phyloP scores from a whole-genome alignment of 2,888 invertebrate species.

The Dugesia japonica region DNA sequence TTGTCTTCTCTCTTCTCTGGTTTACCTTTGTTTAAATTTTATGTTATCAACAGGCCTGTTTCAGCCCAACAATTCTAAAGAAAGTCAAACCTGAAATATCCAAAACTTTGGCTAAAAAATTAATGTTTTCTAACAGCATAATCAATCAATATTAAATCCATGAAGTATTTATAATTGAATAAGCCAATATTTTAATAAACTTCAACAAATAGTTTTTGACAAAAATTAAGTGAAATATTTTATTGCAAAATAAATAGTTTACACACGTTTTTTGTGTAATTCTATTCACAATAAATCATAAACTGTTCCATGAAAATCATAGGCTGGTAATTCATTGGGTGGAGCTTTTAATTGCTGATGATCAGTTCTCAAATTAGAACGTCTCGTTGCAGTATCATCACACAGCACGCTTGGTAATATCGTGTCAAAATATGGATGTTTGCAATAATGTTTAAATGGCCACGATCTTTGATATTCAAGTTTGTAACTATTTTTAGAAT shows the following conservation, averaged over 20 bases:
- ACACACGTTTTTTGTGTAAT: background rate
- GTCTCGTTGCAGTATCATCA: background rate
- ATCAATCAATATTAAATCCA: too few species aligned
- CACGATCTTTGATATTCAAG: background rate
- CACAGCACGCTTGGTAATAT: background rate
- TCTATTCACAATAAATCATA: background rate
- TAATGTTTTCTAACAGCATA: too few species aligned
- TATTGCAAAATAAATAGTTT: background rate
- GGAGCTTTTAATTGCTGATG: constrained; percentile 1
- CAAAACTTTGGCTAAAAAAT: too few species aligned
- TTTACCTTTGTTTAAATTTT: too few species aligned
- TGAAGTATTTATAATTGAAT: too few species aligned
- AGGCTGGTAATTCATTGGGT: background rate
- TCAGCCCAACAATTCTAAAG: too few species aligned
- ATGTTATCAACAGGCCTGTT: too few species aligned
- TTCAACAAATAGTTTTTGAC: too few species aligned
- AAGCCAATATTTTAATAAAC: too few species aligned
- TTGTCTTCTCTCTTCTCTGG: too few species aligned
- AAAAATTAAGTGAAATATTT: too few species aligned
- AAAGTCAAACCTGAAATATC: too few species aligned
- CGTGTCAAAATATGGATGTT: constrained; percentile 1
- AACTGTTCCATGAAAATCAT: background rate
- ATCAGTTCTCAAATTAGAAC: background rate
- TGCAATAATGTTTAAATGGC: background rate
- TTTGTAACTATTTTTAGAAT: background rate